phyloP scores from a whole-genome alignment of 2,797 vertebrate genomes.

The Platalea minor region DNA sequence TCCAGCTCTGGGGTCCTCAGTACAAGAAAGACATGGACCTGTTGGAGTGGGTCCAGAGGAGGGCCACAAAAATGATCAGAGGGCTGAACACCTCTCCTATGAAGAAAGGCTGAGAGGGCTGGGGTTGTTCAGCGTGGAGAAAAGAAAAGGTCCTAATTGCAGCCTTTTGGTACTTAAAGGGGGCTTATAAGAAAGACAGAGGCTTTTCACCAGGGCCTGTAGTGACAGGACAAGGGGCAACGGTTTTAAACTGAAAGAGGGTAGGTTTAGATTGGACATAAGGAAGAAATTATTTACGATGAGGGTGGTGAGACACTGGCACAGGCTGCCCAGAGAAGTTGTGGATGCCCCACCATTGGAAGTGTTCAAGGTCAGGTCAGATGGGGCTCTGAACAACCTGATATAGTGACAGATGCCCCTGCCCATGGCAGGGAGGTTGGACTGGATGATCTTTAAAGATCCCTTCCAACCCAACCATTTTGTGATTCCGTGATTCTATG shows the following conservation, averaged over 20 bases:
- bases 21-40: background rate
- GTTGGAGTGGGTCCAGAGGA: background rate
- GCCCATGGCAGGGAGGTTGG: background rate
- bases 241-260: background rate
- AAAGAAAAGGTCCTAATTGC: background rate
- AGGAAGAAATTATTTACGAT: rapidly evolving
- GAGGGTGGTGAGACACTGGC: background rate
- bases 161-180: background rate
- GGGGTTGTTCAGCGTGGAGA: background rate
- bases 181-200: background rate
- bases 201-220: background rate
- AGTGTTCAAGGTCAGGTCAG: background rate
- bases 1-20: background rate
- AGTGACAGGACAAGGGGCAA: background rate
- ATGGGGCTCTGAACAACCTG: background rate
- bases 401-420: background rate
- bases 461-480: background rate
- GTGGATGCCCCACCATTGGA: background rate
- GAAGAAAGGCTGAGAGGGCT: background rate
- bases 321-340: background rate
- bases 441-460: background rate
- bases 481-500: background rate
- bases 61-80: background rate
- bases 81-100: background rate
- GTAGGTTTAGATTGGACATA: background rate